A percentile compares a stretch with the other conserved stretches of the same genome.
Conservation (phyloP, 2,797 vertebrate species). For the Tokudaia tokunoshimensis region DNA sequence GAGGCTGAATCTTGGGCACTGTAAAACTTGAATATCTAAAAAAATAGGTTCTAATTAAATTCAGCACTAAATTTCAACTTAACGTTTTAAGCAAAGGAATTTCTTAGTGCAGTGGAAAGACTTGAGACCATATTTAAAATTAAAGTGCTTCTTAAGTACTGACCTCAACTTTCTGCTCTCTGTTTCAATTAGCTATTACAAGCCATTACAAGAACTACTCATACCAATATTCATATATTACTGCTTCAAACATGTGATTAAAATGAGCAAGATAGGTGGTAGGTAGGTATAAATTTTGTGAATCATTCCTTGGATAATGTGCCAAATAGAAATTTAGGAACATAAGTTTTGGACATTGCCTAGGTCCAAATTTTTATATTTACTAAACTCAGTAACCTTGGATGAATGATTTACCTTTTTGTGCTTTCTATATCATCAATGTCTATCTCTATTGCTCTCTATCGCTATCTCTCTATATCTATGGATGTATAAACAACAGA, state of each 20-base stretch:
- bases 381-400: not conserved
- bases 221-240: not conserved
- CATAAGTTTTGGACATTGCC: not conserved
- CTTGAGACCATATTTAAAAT: slow-evolving; percentile 22
- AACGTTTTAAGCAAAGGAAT: not conserved
- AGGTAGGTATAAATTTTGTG: slow-evolving; percentile 23
- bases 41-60: slow-evolving; percentile 13
- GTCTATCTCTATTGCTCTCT: not conserved
- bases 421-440: slow-evolving; percentile 4
- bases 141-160: slow-evolving; percentile 47
- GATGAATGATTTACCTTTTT: not conserved
- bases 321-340: not conserved
- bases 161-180: not conserved
- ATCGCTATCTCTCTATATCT: not conserved
- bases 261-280: slow-evolving; percentile 9
- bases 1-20: not conserved
- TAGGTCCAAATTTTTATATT: not conserved
- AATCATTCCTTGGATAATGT: slow-evolving; percentile 37
- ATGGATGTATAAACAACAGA: not conserved
- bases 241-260: not conserved
- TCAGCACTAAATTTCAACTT: slow-evolving; percentile 41
- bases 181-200: slow-evolving; percentile 38
- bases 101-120: slow-evolving; percentile 32
- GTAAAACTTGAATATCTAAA: not conserved
- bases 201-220: not conserved